Evolutionary conservation across 1,140 invertebrate species (phyloP), one percentile per base, ranked within the genome.

Genomic region (Acyrthosiphon pisum): DNA sequence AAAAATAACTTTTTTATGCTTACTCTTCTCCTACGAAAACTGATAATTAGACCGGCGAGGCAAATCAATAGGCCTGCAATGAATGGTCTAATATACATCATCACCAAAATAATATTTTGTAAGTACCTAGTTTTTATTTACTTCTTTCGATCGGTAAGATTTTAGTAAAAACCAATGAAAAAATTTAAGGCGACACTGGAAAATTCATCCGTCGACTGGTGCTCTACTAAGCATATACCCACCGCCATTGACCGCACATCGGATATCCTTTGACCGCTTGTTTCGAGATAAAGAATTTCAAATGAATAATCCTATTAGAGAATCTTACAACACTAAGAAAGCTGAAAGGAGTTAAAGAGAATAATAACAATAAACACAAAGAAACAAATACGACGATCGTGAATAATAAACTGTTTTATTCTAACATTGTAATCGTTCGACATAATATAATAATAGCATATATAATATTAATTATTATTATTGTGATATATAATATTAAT

Each of bases 361-460:
- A 44, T 26, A 84, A 44, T 8, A 9, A 84, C 9, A 84, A 84
- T 2, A 41, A 83, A 14, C 6, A 76, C 18, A 20, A 35, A 83
- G 1, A 26, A 60, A 88, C 26, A 89, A 53, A 50, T 53, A 89
- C 48, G 9, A 18, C 30, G 35, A 22, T 37, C n/a, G 44, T 81
- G 76, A 81, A 76, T 91, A 91, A 91, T 81, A 91, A 91, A 68
- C 56, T 91, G 76, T 92, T 83, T 92, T 92, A 92, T 92, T 92
- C 91, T 92, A 92, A 92, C 91, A 50, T 84, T 84, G 76, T 91
- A 91, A 83, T 91, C 56, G 44, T 92, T 76, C n/a, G 90, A 76
- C 30, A 81, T 83, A 90, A 81, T 83, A 91, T 76, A 91, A 91
- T 91, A 44, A 91, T 91, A 91, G 90, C 90, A n/a, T 81, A 91